Conservation (phyloP, 1,140 invertebrate species). For the Ceratosolen fusciceps region DNA sequence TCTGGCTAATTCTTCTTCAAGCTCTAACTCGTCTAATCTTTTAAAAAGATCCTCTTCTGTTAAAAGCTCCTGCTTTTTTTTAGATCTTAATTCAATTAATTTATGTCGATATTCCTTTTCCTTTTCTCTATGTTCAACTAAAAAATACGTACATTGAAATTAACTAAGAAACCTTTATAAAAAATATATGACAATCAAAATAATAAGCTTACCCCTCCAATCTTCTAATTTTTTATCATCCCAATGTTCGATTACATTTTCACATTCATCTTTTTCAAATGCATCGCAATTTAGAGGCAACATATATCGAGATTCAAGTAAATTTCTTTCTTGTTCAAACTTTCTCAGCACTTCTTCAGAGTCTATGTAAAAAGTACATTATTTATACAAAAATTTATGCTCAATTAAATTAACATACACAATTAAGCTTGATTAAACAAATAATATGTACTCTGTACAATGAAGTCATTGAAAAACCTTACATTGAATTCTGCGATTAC, state of each 20-base stretch:
- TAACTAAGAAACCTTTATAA: slow-evolving; percentile 26
- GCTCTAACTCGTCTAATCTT: slow-evolving; percentile 72
- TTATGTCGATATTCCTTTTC: slow-evolving; percentile 70
- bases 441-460: not conserved
- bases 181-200: slow-evolving; percentile 24
- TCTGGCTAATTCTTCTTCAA: slow-evolving; percentile 72
- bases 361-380: slow-evolving; percentile 57
- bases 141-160: slow-evolving; percentile 42
- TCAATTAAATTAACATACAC: not conserved
- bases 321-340: slow-evolving; percentile 69
- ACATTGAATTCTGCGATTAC: slow-evolving; percentile 76
- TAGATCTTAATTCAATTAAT: slow-evolving; percentile 62
- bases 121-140: slow-evolving; percentile 71
- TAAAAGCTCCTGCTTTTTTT: slow-evolving; percentile 58
- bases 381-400: not conserved
- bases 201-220: slow-evolving; percentile 70
- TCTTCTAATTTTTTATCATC: slow-evolving; percentile 72
- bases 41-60: slow-evolving; percentile 70
- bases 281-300: slow-evolving; percentile 63
- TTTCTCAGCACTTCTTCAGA: slow-evolving; percentile 70
- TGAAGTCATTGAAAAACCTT: slow-evolving; percentile 50
- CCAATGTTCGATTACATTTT: slow-evolving; percentile 74
- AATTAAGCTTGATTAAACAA: no score
- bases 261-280: slow-evolving; percentile 61
- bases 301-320: slow-evolving; percentile 66